Base-by-base conservation (phyloP, 2,888 invertebrate species). In the Phrixothrix hirtus region DNA sequence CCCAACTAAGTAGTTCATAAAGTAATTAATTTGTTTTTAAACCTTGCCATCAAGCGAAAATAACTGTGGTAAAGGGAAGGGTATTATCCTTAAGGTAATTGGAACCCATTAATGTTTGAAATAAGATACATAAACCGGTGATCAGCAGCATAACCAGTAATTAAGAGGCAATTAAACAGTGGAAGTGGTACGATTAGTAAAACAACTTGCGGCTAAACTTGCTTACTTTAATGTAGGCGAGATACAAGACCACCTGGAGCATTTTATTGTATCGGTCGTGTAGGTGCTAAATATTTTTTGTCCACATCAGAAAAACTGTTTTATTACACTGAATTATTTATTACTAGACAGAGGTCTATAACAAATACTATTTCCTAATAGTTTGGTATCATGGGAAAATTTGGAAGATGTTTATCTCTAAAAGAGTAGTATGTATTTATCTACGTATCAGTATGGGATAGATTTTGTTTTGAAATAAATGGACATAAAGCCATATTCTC, bases 131-230 rank as follows among this genome's bases (percentile, higher is more conserved):
- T 41, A 35, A 25, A 17, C 30, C 21, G 39, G 36, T 39, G 52
- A 52, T 46, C 52, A 30, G 46, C 41, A 36, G 41, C 30, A 47
- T 47, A 53, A 53, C 47, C 41, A 26, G 52, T 53, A 53, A 46
- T 53, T 53, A 53, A 53, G 52, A 46, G 52, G 47, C 52, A 53
- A 53, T 53, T 53, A 53, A 53, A 53, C 47, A 29, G 46, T 53
- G 52, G 52, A 53, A 53, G 47, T 42, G 43, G 47, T 47, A 42
- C 47, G 52, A 53, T 53, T 53, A 53, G 52, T 53, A 53, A 49
- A 53, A 53, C 52, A 53, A 53, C 47, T 53, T 35, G 42, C 34
- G 27, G 47, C 42, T 38, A 31, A 47, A 46, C n/a, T n/a, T n/a
- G 21, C 41, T 36, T 41, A 41, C 16, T 47, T 36, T 32, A 41